phyloP scores from a whole-genome alignment of 1,140 invertebrate genomes.

The Aphidius ervi region DNA sequence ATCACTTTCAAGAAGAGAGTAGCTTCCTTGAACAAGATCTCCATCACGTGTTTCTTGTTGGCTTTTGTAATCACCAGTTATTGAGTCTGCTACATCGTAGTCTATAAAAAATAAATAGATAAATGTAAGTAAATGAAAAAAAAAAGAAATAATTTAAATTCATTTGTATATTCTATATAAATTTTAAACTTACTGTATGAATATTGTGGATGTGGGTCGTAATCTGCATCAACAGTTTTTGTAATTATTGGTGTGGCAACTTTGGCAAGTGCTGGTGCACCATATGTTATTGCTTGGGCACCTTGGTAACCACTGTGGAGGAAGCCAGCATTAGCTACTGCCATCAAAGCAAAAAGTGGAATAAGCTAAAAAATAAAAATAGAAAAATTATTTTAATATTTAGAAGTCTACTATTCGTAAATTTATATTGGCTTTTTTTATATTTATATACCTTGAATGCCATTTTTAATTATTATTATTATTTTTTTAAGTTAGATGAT shows the following conservation, averaged over 20 bases:
- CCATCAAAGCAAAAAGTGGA: constrained; percentile 30
- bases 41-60: constrained; percentile 56
- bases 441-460: constrained; percentile 13
- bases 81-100: constrained; percentile 54
- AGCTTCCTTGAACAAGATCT: constrained; percentile 56
- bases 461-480: constrained; percentile 2
- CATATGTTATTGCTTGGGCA: constrained; percentile 10
- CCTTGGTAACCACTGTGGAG: constrained; percentile 24
- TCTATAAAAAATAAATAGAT: constrained; percentile 18
- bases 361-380: constrained; percentile 18
- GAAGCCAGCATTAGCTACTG: constrained; percentile 33
- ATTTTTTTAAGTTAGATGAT: not conserved
- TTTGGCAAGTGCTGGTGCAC: constrained; percentile 12
- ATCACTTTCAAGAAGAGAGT: constrained; percentile 62
- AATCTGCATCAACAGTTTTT: constrained; percentile 20
- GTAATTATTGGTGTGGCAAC: constrained; percentile 14
- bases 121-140: no score
- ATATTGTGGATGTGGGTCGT: constrained; percentile 33
- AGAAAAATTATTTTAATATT: not conserved
- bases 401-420: not conserved
- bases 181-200: constrained; percentile 17
- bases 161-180: no score
- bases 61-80: constrained; percentile 53
- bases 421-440: not conserved
- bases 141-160: no score